A percentile compares a stretch with the other conserved stretches of the same genome.
These are phyloP conservation scores for Meteorus colon DNA, from an alignment of 2,888 invertebrate genomes.

Conservation along the genomic window DNA sequence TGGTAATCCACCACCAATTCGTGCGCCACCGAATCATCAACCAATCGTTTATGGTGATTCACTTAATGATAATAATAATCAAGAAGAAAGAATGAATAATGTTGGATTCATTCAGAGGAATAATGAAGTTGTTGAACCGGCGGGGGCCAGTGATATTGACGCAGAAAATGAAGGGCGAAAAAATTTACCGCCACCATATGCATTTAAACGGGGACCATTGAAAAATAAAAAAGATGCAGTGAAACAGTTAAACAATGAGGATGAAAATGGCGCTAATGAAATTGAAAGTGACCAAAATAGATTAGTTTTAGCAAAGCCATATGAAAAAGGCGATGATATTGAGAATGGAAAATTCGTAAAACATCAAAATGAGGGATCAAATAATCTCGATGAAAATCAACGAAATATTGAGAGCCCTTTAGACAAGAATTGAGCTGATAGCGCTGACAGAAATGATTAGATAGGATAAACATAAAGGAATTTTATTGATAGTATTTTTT, in stretches of 20 bases:
- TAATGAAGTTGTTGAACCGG: constrained; percentile 62
- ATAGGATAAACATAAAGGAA: neutral
- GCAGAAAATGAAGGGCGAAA: constrained; percentile 3
- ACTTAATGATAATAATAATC: constrained; percentile 38
- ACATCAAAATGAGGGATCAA: constrained; percentile 44
- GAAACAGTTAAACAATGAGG: constrained; percentile 12
- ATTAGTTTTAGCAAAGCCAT: constrained; percentile 51
- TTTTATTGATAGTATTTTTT: neutral
- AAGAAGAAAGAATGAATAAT: constrained; percentile 42
- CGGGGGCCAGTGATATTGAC: constrained; percentile 60
- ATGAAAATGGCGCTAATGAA: constrained; percentile 40
- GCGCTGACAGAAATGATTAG: neutral
- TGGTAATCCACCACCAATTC: constrained; percentile 61
- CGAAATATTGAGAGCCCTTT: constrained; percentile 32
- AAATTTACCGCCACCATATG: constrained; percentile 55
- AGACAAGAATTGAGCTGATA: neutral
- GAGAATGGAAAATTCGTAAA: constrained; percentile 46
- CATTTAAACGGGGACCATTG: constrained; percentile 32
- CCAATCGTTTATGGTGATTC: constrained; percentile 50
- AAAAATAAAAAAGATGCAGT: constrained; percentile 32
- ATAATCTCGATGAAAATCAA: constrained; percentile 26
- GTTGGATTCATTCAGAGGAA: constrained; percentile 58
- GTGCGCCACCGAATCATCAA: constrained; percentile 61
- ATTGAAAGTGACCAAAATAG: constrained; percentile 50
- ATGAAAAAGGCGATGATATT: constrained; percentile 44